phyloP scores from a whole-genome alignment of 2,888 invertebrate genomes.

The Myathropa florea region DNA sequence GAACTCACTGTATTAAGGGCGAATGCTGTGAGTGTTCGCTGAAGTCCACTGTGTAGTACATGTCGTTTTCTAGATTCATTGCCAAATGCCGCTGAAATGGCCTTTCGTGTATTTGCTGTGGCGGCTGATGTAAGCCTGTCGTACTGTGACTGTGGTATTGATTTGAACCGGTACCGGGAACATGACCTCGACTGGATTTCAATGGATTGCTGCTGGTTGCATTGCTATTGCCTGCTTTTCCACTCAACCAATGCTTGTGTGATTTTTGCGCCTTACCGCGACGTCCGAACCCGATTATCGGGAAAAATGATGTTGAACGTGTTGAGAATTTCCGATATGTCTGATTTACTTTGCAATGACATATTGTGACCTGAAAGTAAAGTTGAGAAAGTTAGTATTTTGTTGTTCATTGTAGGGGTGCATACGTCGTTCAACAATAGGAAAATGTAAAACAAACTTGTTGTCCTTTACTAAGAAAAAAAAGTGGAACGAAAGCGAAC shows the following conservation, averaged over 20 bases:
- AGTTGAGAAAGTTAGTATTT: neutral
- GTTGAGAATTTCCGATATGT: constrained; percentile 86
- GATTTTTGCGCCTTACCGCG: constrained; percentile 79
- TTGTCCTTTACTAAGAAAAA: too few relatives aligned
- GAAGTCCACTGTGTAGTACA: constrained; percentile 90
- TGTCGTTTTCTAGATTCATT: constrained; percentile 86
- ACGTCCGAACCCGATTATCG: constrained; percentile 80
- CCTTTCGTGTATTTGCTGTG: constrained; percentile 77
- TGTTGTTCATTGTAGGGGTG: neutral
- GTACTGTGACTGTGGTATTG: constrained; percentile 65
- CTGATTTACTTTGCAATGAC: constrained; percentile 90
- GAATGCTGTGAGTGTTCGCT: constrained; percentile 87
- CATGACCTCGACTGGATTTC: constrained; percentile 65
- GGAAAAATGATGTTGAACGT: constrained; percentile 82
- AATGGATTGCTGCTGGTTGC: constrained; percentile 68
- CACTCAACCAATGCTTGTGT: constrained; percentile 83
- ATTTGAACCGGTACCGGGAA: constrained; percentile 73
- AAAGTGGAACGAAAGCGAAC: too few relatives aligned
- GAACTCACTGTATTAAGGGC: constrained; percentile 86
- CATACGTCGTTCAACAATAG: too few relatives aligned
- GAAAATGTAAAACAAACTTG: too few relatives aligned
- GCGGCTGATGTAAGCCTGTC: constrained; percentile 75
- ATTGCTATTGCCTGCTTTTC: constrained; percentile 80
- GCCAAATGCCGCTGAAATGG: constrained; percentile 82
- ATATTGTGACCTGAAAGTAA: constrained; percentile 85